Evolutionary conservation across 1,140 invertebrate species (phyloP).

Genomic region (Eriocheir sinensis): DNA sequence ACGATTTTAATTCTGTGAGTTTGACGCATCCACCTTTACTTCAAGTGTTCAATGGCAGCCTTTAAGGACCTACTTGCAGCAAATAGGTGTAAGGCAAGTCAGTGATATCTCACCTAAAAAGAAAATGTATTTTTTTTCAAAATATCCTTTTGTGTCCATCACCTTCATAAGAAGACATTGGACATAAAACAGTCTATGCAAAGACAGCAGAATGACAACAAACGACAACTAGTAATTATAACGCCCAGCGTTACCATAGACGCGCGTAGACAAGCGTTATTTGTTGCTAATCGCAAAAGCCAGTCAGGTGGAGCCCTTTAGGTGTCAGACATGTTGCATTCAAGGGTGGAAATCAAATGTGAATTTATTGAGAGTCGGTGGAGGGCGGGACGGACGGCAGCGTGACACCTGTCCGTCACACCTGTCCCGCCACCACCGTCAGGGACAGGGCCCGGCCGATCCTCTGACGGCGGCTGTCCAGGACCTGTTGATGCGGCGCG

Average conservation of each 20-base stretch:
- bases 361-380: slow-evolving; percentile 16
- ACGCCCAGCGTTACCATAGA: background rate
- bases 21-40: too few relatives aligned
- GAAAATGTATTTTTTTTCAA: too few relatives aligned
- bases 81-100: too few relatives aligned
- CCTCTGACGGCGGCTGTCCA: background rate
- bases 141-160: too few relatives aligned
- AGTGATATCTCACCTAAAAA: too few relatives aligned
- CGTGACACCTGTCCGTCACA: background rate
- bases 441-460: background rate
- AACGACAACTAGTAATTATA: background rate
- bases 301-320: background rate
- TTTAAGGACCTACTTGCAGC: too few relatives aligned
- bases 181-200: too few relatives aligned
- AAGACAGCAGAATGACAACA: background rate
- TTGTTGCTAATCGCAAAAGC: background rate
- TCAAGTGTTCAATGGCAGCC: too few relatives aligned
- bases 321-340: background rate
- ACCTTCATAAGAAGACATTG: too few relatives aligned
- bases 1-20: too few relatives aligned
- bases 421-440: slow-evolving; percentile 6
- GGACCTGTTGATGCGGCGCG: background rate
- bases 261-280: background rate
- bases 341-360: background rate
- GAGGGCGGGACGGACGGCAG: slow-evolving; percentile 6